Conservation (phyloP, 1,140 invertebrate genomes). For the Galendromus occidentalis region DNA sequence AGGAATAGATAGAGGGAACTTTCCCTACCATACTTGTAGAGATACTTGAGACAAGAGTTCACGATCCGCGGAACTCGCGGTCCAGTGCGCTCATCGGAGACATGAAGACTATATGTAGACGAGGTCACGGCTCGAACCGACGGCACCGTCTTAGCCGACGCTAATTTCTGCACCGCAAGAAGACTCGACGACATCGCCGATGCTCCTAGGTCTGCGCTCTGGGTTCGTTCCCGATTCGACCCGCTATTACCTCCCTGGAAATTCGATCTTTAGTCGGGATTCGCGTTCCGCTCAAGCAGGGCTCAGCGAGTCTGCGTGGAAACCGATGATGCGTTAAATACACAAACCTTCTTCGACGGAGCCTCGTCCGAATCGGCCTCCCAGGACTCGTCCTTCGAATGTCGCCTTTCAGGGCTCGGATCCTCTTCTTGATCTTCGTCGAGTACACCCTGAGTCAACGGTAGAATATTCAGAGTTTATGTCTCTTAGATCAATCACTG, state of each 20-base stretch:
- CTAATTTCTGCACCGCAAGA: not conserved
- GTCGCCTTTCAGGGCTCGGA: not conserved
- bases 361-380: not conserved
- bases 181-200: not conserved
- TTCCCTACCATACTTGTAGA: constrained; percentile 1
- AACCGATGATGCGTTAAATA: not conserved
- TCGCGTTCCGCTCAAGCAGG: too few relatives aligned
- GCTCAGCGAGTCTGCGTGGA: not conserved
- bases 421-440: not conserved
- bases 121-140: not conserved
- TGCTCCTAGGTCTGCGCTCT: constrained; percentile 1
- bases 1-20: too few relatives aligned
- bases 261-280: not conserved
- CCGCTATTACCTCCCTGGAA: too few relatives aligned
- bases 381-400: not conserved
- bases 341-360: not conserved
- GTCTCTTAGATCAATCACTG: too few relatives aligned
- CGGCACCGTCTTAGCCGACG: not conserved
- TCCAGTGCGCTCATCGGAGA: constrained; percentile 4
- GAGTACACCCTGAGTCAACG: not conserved
- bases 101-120: not conserved
- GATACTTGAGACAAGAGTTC: constrained; percentile 3
- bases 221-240: not conserved
- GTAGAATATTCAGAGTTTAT: too few relatives aligned
- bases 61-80: not conserved